Conservation (phyloP, 2,113 vertebrate species). For the Montifringilla adamsi region DNA sequence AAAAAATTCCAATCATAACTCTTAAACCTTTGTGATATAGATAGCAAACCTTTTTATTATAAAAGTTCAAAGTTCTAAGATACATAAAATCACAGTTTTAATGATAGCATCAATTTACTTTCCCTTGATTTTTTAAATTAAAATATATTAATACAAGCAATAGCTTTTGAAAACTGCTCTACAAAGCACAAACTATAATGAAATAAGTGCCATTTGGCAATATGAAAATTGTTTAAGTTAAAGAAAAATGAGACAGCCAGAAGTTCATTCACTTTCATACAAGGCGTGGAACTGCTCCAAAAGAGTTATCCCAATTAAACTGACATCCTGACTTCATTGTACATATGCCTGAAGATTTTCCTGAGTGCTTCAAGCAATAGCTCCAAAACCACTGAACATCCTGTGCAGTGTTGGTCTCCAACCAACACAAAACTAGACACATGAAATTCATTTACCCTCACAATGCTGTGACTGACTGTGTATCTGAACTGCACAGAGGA, state of each 20-base stretch:
- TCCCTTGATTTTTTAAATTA: not conserved
- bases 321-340: not conserved
- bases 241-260: not conserved
- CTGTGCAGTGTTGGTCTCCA: not conserved
- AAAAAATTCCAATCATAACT: not conserved
- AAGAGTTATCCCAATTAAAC: not conserved
- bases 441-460: not conserved
- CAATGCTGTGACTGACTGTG: not conserved
- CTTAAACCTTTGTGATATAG: not conserved
- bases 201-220: not conserved
- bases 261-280: not conserved
- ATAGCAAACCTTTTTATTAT: not conserved
- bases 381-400: not conserved
- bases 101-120: not conserved
- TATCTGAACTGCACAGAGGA: not conserved
- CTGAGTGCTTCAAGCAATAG: not conserved
- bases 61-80: not conserved
- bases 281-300: not conserved
- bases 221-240: not conserved
- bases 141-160: not conserved
- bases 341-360: not conserved
- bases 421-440: not conserved
- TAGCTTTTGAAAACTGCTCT: not conserved
- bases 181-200: not conserved
- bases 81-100: not conserved